phyloP scores from a whole-genome alignment of 2,888 invertebrate species.

The Aporophyla nigra region DNA sequence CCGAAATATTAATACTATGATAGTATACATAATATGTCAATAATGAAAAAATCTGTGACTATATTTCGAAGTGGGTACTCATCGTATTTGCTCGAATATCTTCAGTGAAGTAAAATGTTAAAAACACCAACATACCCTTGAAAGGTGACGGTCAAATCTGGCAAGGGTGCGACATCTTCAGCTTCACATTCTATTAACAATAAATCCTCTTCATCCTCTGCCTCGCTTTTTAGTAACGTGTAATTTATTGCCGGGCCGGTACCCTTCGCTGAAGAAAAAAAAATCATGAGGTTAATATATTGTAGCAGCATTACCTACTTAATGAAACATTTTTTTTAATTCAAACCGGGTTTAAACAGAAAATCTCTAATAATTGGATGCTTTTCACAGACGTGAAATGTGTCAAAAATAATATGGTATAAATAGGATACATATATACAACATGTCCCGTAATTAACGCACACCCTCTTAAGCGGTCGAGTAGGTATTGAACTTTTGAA shows the following conservation, averaged over 20 bases:
- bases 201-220: conserved; percentile 72
- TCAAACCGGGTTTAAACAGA: neutral
- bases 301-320: neutral
- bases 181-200: conserved; percentile 79
- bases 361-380: neutral
- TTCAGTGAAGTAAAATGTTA: neutral
- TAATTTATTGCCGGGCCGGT: conserved; percentile 79
- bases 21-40: neutral
- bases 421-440: no score
- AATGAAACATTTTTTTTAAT: neutral
- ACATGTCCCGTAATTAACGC: no score
- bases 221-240: conserved; percentile 70
- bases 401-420: neutral
- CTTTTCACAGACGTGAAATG: neutral
- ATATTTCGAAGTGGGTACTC: neutral
- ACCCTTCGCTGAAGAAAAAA: conserved; percentile 76
- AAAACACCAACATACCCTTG: conserved; percentile 72
- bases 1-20: neutral
- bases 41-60: neutral
- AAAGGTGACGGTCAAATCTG: conserved; percentile 76
- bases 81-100: neutral
- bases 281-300: conserved; percentile 1
- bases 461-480: no score
- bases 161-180: conserved; percentile 79
- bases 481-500: no score